A percentile compares a stretch with the other conserved stretches of the same genome.
Evolutionary conservation across 2,888 invertebrate species (phyloP).

Genomic region (Agrenia bidenticulata): DNA sequence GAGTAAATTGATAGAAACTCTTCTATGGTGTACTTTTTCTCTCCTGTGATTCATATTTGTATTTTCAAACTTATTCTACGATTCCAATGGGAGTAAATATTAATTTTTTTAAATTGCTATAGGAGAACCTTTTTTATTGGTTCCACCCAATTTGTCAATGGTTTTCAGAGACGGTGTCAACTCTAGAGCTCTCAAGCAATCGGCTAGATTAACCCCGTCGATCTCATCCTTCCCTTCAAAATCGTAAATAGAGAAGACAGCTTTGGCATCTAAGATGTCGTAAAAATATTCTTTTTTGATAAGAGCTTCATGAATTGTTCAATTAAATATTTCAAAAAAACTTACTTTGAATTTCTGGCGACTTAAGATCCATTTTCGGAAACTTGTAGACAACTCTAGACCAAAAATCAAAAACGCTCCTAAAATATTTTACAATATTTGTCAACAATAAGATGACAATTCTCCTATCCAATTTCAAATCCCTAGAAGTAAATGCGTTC

Average conservation of each 20-base stretch:
- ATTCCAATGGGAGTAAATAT: too few relatives aligned
- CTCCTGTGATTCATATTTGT: conserved; percentile 55
- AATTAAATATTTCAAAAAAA: background rate
- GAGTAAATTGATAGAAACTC: conserved; percentile 99
- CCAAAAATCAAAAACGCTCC: too few relatives aligned
- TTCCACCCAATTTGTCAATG: conserved; percentile 92
- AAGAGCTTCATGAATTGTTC: background rate
- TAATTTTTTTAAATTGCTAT: too few relatives aligned
- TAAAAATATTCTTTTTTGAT: too few relatives aligned
- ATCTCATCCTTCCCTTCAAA: conserved; percentile 84
- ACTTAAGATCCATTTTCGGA: conserved; percentile 13
- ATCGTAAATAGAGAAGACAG: conserved; percentile 94
- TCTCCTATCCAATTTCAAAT: too few relatives aligned
- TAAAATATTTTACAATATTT: too few relatives aligned
- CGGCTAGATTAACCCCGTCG: conserved; percentile 90
- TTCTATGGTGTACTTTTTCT: conserved; percentile 89
- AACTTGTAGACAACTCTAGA: background rate
- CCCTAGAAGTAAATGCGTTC: too few relatives aligned
- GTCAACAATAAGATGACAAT: too few relatives aligned
- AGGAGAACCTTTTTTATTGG: conserved; percentile 85
- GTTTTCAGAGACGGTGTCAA: conserved; percentile 90
- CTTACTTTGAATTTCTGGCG: conserved; percentile 21
- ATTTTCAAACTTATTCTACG: too few relatives aligned
- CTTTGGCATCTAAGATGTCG: conserved; percentile 84
- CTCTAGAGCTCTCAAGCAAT: conserved; percentile 91